These are phyloP conservation scores for Panagrolaimus sp. DNA, from an alignment of 1,140 invertebrate genomes.

Conservation along the genomic window DNA sequence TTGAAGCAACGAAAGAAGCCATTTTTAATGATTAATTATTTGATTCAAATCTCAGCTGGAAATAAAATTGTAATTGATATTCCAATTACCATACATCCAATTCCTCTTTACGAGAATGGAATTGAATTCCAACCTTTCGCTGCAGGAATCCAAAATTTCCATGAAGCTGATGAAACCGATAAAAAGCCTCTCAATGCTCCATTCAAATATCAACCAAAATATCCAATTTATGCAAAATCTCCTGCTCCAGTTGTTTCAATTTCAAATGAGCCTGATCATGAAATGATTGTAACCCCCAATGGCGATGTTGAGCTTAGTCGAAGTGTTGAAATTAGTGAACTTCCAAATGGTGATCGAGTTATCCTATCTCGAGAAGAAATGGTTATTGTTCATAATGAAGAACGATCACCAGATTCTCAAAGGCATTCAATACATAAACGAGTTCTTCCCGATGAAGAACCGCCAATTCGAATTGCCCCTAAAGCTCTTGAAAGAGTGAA, in stretches of 20 bases:
- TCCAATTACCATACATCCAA: slow-evolving; percentile 36
- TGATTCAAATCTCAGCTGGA: slow-evolving; percentile 33
- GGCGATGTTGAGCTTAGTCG: slow-evolving; percentile 25
- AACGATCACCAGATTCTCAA: background rate
- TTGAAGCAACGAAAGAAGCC: slow-evolving; percentile 29
- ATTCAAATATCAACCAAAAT: slow-evolving; percentile 32
- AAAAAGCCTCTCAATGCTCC: slow-evolving; percentile 30
- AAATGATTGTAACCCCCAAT: slow-evolving; percentile 21
- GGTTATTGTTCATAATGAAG: slow-evolving; percentile 11
- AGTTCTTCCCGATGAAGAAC: too few relatives aligned
- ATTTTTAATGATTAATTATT: slow-evolving; percentile 34
- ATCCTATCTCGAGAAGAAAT: slow-evolving; percentile 22
- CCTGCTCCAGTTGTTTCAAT: background rate
- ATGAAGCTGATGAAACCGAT: slow-evolving; percentile 31
- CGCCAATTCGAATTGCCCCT: too few relatives aligned
- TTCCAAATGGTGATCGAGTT: slow-evolving; percentile 20
- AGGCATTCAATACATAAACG: background rate
- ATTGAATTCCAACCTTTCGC: slow-evolving; percentile 35
- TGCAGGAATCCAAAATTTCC: slow-evolving; percentile 27
- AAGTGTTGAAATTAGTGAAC: slow-evolving; percentile 24
- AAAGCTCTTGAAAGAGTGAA: background rate
- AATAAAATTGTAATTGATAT: slow-evolving; percentile 31
- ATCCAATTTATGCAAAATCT: slow-evolving; percentile 19
- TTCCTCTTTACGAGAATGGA: slow-evolving; percentile 37
- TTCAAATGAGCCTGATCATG: background rate